phyloP scores from a whole-genome alignment of 2,113 vertebrate species.

The Lepisosteus osseus region DNA sequence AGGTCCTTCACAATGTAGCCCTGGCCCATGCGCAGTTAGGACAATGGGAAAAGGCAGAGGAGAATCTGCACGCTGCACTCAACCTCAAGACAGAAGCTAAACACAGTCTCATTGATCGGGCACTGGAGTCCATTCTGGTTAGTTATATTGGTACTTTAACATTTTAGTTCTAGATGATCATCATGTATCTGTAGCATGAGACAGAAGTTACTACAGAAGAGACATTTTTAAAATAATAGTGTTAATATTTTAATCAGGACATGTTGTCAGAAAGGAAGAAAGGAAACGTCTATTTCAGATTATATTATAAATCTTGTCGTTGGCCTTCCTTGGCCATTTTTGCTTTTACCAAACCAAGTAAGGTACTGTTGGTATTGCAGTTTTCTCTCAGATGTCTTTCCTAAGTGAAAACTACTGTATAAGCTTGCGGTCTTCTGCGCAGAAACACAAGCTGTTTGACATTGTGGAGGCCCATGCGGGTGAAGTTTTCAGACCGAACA shows the following conservation, averaged over 20 bases:
- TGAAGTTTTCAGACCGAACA: constrained; percentile 84
- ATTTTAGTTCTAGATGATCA: too few relatives aligned
- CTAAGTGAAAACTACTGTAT: background rate
- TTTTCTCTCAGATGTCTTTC: too few relatives aligned
- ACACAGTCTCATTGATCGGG: constrained; percentile 78
- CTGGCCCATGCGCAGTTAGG: constrained; percentile 69
- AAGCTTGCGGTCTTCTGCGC: constrained; percentile 15
- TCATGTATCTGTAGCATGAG: too few relatives aligned
- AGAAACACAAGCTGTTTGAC: constrained; percentile 86
- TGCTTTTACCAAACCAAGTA: too few relatives aligned
- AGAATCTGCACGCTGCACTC: constrained; percentile 68
- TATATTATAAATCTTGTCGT: too few relatives aligned
- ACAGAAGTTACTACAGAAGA: too few relatives aligned
- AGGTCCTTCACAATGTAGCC: constrained; percentile 88
- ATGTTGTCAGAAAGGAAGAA: too few relatives aligned
- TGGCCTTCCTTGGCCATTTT: too few relatives aligned
- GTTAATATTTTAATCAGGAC: too few relatives aligned
- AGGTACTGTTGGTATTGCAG: too few relatives aligned
- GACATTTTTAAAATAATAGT: too few relatives aligned
- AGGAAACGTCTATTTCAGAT: too few relatives aligned
- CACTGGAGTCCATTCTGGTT: constrained; percentile 85
- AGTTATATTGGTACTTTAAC: constrained; percentile 21
- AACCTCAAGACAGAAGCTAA: constrained; percentile 77
- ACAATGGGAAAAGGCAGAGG: constrained; percentile 84
- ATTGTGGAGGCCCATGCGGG: constrained; percentile 68